phyloP scores from a whole-genome alignment of 2,888 invertebrate species.

The Cetonia aurata region DNA sequence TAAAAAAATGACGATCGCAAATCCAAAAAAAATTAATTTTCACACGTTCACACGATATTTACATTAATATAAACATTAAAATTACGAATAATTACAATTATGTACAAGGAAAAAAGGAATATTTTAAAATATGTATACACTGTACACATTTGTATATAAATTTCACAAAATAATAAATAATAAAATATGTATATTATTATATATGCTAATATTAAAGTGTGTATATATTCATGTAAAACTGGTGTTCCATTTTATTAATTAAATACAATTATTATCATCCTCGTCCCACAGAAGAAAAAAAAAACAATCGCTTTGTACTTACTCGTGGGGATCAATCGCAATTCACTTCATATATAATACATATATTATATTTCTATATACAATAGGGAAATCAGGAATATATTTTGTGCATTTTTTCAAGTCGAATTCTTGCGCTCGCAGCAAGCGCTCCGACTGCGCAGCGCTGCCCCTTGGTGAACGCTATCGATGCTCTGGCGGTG shows the following conservation, averaged over 20 bases:
- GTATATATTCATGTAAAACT: slow-evolving; percentile 22
- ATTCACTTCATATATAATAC: background rate
- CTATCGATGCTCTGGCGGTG: slow-evolving; percentile 63
- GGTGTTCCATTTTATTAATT: slow-evolving; percentile 14
- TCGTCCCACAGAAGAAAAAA: background rate
- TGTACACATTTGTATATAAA: slow-evolving; percentile 16
- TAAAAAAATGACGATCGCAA: too few relatives aligned
- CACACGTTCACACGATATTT: slow-evolving; percentile 24
- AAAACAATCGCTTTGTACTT: slow-evolving; percentile 5
- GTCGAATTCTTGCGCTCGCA: slow-evolving; percentile 62
- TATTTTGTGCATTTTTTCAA: slow-evolving; percentile 48
- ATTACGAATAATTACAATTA: slow-evolving; percentile 27
- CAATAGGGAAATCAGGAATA: too few relatives aligned
- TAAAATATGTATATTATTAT: slow-evolving; percentile 32
- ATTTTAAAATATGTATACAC: slow-evolving; percentile 23
- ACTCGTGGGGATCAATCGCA: too few relatives aligned
- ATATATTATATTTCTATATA: background rate
- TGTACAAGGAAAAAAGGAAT: slow-evolving; percentile 25
- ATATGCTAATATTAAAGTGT: too few relatives aligned
- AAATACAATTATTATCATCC: slow-evolving; percentile 12
- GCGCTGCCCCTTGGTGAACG: slow-evolving; percentile 51
- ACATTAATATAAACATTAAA: background rate
- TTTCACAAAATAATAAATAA: slow-evolving; percentile 29
- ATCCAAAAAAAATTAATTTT: too few relatives aligned
- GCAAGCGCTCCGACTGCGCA: slow-evolving; percentile 52